Conservation (phyloP, 2,888 invertebrate species). For the Chorisops tibialis region DNA sequence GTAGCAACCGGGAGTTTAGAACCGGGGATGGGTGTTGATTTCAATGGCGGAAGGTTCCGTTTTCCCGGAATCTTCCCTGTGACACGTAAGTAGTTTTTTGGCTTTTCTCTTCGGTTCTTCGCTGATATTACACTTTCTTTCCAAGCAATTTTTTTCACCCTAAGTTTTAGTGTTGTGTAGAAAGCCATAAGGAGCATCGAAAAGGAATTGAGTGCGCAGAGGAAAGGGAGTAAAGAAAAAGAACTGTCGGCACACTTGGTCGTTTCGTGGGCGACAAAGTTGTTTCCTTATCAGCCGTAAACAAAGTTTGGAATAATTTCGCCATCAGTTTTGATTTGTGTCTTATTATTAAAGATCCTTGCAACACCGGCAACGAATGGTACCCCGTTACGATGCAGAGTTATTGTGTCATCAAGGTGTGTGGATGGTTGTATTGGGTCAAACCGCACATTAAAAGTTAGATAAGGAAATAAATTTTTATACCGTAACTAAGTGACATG, state of each 20-base stretch:
- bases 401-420: too few species aligned
- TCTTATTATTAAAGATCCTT: slow-evolving; percentile 24
- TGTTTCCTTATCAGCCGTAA: slow-evolving; percentile 33
- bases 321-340: slow-evolving; percentile 34
- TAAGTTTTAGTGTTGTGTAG: too few species aligned
- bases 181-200: too few species aligned
- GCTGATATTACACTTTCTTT: slow-evolving; percentile 32
- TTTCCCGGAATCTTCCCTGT: slow-evolving; percentile 5
- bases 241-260: slow-evolving; percentile 1
- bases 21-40: neutral
- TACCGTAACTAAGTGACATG: too few species aligned
- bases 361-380: too few species aligned
- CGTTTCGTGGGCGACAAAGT: slow-evolving; percentile 26
- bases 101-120: slow-evolving; percentile 23
- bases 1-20: neutral
- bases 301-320: slow-evolving; percentile 34
- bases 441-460: too few species aligned
- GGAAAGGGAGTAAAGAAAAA: too few species aligned
- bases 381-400: too few species aligned
- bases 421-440: too few species aligned
- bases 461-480: too few species aligned
- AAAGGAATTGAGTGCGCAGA: too few species aligned
- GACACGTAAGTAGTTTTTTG: slow-evolving; percentile 32
- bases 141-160: neutral
- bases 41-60: neutral